Evolutionary conservation across 1,140 invertebrate species (phyloP).

Genomic region (Olivierus martensii): DNA sequence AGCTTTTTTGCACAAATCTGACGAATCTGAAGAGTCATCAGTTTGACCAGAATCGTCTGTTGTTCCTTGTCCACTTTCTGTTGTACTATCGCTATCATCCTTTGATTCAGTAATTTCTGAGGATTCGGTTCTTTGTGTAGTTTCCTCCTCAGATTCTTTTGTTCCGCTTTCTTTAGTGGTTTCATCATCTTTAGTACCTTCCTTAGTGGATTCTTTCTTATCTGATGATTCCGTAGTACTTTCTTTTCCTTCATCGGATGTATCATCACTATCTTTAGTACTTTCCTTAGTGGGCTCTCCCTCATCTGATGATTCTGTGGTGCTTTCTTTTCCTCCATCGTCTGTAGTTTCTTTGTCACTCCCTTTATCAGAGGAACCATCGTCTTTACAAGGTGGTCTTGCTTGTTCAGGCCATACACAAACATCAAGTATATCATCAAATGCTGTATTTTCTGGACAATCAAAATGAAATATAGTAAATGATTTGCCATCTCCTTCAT

Average conservation of each 20-base stretch:
- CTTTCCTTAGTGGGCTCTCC: background rate
- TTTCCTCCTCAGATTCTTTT: background rate
- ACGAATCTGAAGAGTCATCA: no score
- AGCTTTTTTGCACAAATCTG: constrained; percentile 32
- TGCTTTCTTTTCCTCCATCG: background rate
- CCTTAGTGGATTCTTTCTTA: no score
- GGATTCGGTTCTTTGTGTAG: background rate
- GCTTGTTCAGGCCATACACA: constrained; percentile 10
- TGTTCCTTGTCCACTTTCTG: background rate
- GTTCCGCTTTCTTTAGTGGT: background rate
- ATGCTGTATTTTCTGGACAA: constrained; percentile 26
- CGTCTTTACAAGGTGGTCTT: constrained; percentile 5
- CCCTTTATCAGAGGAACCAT: constrained; percentile 3
- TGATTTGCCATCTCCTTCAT: background rate
- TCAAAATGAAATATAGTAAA: constrained; percentile 23
- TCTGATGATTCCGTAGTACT: no score
- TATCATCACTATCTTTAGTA: background rate
- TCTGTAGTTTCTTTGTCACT: background rate
- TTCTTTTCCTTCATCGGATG: background rate
- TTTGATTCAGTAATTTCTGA: background rate
- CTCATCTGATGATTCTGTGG: background rate
- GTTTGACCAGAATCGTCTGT: background rate
- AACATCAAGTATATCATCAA: constrained; percentile 22
- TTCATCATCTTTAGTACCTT: background rate
- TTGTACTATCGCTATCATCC: background rate